Evolutionary conservation across 2,113 vertebrate genomes (phyloP), one percentile per base, ranked within the genome.

Genomic region (Myotis lucifugus): DNA sequence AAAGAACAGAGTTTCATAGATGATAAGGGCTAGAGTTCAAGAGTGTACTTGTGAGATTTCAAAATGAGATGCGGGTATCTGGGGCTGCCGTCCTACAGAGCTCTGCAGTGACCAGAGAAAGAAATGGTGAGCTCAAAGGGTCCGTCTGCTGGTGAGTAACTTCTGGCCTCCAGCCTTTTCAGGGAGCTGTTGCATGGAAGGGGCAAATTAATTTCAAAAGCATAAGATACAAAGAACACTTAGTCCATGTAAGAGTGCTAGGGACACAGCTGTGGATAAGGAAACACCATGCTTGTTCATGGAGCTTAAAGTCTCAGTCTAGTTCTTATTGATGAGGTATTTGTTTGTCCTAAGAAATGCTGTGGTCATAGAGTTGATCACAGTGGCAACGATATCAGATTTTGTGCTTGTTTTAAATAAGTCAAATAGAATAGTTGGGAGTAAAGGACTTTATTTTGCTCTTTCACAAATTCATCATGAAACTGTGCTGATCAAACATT

Each of bases 401-500:
- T 70, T 40, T 50, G 10, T 64, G 40, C 54, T 74, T 87, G 6
- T 37, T 91, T 91, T 83, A 82, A 91, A 54, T 23, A 91, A 88
- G 23, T 29, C 72, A 59, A 88, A 23, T 61, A 19, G 0, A 81
- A 32, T 46, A 27, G 82, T 69, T 12, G 48, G 13, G 27, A 92
- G 37, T 34, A 40, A 89, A 93, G 8, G 56, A 34, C 11, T 70
- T 91, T 46, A 81, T 56, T 87, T 94, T 93, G n/a, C 0, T 76
- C 5, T 56, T 88, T 91, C 40, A 11, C 2, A 15, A 66, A 90
- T 85, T 92, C n/a, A 74, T 82, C 67, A 66, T 37, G 50, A 92
- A 94, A 88, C 88, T 85, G 25, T 54, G 9, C 82, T 78, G 85
- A 95, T 56, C 7, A 91, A 72, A 76, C 15, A 19, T 85, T 94